These are phyloP conservation scores for Mnemiopsis leidyi DNA, from an alignment of 37 sponge, comb jelly and placozoan genomes.

Conservation along the genomic window DNA sequence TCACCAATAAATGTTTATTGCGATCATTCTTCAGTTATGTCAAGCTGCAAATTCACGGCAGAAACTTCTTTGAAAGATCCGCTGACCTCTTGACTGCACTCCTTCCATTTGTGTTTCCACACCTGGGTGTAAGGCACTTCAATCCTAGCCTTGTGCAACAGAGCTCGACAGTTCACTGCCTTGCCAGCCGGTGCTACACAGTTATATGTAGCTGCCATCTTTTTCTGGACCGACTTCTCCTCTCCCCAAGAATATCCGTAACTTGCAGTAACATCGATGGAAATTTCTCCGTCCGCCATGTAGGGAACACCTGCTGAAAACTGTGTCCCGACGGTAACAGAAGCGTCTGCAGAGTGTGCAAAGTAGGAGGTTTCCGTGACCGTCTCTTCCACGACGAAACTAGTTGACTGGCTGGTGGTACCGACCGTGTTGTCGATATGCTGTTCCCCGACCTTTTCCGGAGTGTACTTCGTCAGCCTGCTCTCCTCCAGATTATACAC, in stretches of 20 bases:
- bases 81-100: neutral
- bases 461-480: neutral
- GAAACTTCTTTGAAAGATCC: neutral
- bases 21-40: neutral
- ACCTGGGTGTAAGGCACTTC: neutral
- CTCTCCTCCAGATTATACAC: neutral
- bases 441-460: constrained; percentile 22
- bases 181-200: constrained; percentile 20
- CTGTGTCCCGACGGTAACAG: neutral
- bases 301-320: constrained; percentile 22
- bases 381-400: neutral
- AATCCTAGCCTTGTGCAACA: neutral
- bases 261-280: neutral
- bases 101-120: neutral
- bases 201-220: neutral
- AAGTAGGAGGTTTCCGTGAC: constrained; percentile 12
- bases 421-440: neutral
- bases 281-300: constrained; percentile 1
- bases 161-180: constrained; percentile 23
- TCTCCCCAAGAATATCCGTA: neutral
- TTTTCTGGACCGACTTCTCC: neutral
- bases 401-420: neutral
- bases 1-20: too few species aligned
- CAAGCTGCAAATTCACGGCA: neutral
- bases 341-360: neutral